Base-by-base conservation (phyloP, 2,888 invertebrate species). In the Unio delphinus region DNA sequence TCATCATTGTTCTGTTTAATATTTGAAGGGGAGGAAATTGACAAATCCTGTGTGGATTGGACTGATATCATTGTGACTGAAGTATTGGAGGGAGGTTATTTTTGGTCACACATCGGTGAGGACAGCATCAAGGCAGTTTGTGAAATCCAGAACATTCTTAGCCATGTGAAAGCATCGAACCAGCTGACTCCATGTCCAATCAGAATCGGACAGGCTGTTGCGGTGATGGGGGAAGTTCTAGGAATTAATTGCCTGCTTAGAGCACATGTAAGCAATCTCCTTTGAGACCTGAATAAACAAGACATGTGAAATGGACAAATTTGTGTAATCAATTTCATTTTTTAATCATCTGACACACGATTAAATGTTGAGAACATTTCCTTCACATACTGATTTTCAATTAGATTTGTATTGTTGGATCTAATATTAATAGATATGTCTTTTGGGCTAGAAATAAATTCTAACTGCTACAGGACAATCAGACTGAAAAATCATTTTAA, bases 71-170 rank as follows among this genome's bases (percentile, higher is more conserved):
- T 80, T 15, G 76, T 82, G 5, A 81, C 83, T 20, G 61, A 76
- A 55, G 69, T 80, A 26, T 65, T 78, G 15, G 70, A 74, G 34
- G 82, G 82, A 20, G 73, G 76, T 23, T 74, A 78, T 30, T 81
- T 83, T 68, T 82, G 80, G 79, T 79, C 78, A 15, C 80, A 78
- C 55, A 65, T 81, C 28, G 80, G 80, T 45, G 78, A 79, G 60
- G 68, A 75, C 5, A 72, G 69, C 23, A 76, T 82, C n/a, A 61
- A 74, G 65, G 74, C 66, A 23, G 79, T 76, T 17, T 66, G 68
- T 18, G 61, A 68, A 17, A 69, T 83, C 30, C 76, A 80, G 64
- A 59, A 67, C 54, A 57, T 71, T 11, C 62, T 81, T 23, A 74
- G 74, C 58, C 45, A 57, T 57, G 68, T 64, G 54, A 55, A 54